Conservation (phyloP, 30 jellyfish, hydroid and myxozoan genomes). For the Aurelia coerulea region DNA sequence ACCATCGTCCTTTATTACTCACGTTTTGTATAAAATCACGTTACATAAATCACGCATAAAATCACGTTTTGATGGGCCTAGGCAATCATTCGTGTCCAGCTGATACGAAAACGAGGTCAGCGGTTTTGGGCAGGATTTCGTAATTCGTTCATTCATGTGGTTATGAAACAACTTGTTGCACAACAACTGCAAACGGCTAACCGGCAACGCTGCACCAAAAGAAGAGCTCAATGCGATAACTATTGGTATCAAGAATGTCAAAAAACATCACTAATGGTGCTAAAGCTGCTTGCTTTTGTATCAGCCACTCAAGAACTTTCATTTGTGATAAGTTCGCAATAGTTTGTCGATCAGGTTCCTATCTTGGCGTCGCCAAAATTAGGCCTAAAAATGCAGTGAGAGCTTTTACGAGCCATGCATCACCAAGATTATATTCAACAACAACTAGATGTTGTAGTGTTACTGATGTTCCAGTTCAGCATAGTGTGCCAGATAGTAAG, state of each 20-base stretch:
- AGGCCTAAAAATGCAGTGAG: neutral
- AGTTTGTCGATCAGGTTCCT: neutral
- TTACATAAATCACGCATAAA: neutral
- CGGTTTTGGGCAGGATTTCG: no score
- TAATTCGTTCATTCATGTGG: no score
- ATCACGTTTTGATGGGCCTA: no score
- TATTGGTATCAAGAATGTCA: neutral
- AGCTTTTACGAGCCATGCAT: neutral
- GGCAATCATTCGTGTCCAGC: no score
- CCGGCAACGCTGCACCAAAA: no score
- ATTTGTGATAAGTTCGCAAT: neutral
- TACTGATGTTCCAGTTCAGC: neutral
- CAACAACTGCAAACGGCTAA: no score
- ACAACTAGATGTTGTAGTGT: neutral
- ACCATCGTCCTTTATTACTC: constrained; percentile 15
- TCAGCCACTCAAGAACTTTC: neutral
- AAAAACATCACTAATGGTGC: neutral
- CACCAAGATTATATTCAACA: neutral
- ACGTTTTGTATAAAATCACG: neutral
- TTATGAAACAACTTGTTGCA: no score
- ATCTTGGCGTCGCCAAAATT: neutral
- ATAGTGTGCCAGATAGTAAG: neutral
- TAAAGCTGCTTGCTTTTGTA: constrained; percentile 3
- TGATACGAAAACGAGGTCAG: no score
- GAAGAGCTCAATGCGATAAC: no score